These are phyloP conservation scores for Eonycteris spelaea DNA, from an alignment of 2,113 vertebrate species.

Conservation along the genomic window DNA sequence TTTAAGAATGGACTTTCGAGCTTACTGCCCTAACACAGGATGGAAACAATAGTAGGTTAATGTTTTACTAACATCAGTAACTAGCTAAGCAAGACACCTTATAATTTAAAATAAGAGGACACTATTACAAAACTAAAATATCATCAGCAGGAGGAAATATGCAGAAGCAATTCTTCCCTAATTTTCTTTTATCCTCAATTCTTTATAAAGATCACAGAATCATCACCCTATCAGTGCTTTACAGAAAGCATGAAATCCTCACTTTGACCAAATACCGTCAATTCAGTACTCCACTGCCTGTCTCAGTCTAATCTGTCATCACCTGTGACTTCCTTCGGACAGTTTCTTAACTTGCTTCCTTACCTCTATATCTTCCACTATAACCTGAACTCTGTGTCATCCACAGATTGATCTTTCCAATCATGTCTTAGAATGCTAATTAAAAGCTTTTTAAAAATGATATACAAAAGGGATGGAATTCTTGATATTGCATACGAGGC, in stretches of 20 bases:
- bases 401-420: neutral
- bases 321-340: neutral
- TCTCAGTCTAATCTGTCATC: neutral
- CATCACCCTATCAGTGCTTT: neutral
- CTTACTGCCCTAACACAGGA: neutral
- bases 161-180: neutral
- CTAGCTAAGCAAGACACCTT: neutral
- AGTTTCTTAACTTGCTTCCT: neutral
- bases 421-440: neutral
- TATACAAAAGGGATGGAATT: neutral
- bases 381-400: neutral
- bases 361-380: neutral
- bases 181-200: neutral
- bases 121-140: neutral
- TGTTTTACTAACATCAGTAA: neutral
- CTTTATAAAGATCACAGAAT: neutral
- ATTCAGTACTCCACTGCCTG: neutral
- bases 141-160: neutral
- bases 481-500: neutral
- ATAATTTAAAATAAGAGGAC: neutral
- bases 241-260: neutral
- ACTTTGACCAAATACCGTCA: neutral
- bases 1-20: neutral
- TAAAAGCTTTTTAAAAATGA: neutral
- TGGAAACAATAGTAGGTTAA: neutral